Base-by-base conservation (phyloP, 2,113 vertebrate species). In the Pavo muticus region DNA sequence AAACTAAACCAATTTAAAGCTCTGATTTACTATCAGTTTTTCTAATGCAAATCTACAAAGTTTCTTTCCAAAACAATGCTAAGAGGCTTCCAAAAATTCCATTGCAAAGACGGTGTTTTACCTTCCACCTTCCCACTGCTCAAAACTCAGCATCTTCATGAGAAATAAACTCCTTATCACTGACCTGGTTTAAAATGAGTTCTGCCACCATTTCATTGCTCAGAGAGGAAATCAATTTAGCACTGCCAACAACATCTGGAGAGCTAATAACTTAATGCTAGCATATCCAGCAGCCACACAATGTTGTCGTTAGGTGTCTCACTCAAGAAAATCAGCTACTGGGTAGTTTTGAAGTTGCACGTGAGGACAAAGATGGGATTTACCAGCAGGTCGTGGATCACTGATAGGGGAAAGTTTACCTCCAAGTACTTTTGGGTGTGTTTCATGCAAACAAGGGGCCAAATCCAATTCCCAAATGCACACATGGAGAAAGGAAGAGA, bases 301-400 rank as follows among this genome's bases (percentile, higher is more conserved):
- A 12, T 1, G 8, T 19, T 82, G 30, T 42, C 50, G 60, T 23
- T 39, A 35, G 54, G 68, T 35, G 47, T 27, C 42, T 81, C 19
- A 35, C 45, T 85, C 80, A 50, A 68, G 37, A 65, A 57, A 78
- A 25, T 69, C 54, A 91, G 57, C 30, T 64, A 32, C 47, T 64
- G 57, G 71, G 24, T 44, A 59, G 60, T 35, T 78, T 61, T 1
- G 37, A 79, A 88, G 76, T 45, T 78, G 69, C 29, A 81, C 8
- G 1, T 10, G 82, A 96, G 95, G 85, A 88, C 68, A 91, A 94
- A 93, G 79, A 90, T 86, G 93, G 94, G 93, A 93, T 93, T 95
- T 87, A 71, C 39, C 48, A 52, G 84, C 65, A 94, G 82, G 69
- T 0, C 81, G 74, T 23, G 35, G 47, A 75, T 80, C 60, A 39